Conservation (phyloP, 2,113 vertebrate genomes). For the Chelonoidis abingdonii region DNA sequence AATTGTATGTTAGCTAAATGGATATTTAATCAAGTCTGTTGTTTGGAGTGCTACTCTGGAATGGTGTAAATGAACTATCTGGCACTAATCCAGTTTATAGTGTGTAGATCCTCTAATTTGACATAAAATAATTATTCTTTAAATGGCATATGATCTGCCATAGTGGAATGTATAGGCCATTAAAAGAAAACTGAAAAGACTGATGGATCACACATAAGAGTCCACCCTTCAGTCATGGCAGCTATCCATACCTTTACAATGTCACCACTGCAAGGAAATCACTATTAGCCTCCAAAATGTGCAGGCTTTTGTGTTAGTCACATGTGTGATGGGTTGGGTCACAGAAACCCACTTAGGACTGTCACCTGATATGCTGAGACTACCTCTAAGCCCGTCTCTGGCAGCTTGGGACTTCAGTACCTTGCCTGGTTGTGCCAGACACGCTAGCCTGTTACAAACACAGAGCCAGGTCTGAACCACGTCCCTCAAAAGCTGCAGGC, state of each 20-base stretch:
- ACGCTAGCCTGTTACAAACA: no score
- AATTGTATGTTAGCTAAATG: neutral
- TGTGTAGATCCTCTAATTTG: conserved; percentile 5
- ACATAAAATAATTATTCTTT: neutral
- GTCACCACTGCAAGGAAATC: neutral
- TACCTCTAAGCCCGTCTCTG: no score
- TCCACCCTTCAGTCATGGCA: neutral
- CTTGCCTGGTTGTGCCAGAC: no score
- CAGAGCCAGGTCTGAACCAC: no score
- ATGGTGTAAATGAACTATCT: neutral
- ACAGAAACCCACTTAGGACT: no score
- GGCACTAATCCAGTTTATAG: neutral
- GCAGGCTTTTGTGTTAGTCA: accelerated
- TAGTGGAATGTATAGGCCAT: neutral
- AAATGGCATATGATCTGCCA: neutral
- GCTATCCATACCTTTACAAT: neutral
- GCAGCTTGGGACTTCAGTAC: no score
- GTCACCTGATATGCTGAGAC: no score
- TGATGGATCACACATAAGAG: neutral
- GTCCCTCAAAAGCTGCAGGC: no score
- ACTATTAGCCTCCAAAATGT: neutral
- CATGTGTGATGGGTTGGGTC: neutral
- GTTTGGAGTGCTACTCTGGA: neutral
- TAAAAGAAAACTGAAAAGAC: neutral
- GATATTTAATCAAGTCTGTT: neutral